Conservation (phyloP, 2,797 vertebrate species). For the Phataginus tricuspis region DNA sequence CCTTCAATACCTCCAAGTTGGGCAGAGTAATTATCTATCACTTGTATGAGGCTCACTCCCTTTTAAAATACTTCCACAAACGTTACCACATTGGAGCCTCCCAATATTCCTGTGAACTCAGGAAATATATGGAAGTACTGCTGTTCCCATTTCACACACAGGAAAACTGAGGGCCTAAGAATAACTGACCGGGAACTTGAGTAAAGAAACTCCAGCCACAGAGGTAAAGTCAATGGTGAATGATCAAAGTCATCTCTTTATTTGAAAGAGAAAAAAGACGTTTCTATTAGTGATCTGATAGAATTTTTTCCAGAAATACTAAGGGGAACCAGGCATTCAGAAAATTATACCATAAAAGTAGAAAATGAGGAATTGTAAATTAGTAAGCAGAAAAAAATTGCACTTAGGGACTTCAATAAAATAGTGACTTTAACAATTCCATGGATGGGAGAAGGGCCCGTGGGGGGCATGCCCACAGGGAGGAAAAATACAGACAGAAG, state of each 20-base stretch:
- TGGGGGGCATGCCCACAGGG: not conserved
- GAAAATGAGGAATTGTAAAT: conserved; percentile 25
- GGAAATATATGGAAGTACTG: not conserved
- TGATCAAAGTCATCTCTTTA: conserved; percentile 27
- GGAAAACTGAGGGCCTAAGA: not conserved
- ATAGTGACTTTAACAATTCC: conserved; percentile 48
- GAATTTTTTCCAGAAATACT: conserved; percentile 2
- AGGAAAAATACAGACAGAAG: conserved; percentile 46
- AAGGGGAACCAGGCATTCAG: conserved; percentile 24
- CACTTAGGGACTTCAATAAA: conserved; percentile 9
- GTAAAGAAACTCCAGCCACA: not conserved
- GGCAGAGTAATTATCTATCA: not conserved
- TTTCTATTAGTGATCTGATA: conserved; percentile 25
- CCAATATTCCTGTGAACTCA: not conserved
- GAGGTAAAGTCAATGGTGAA: not conserved
- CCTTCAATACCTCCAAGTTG: not conserved
- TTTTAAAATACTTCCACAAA: not conserved
- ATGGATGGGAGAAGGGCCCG: not conserved
- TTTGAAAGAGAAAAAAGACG: conserved; percentile 36
- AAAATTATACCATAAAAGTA: conserved; percentile 59
- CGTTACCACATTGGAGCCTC: not conserved
- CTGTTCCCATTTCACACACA: not conserved
- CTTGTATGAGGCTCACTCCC: not conserved
- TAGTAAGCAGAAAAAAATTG: not conserved
- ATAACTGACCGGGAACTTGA: not conserved